A percentile compares a stretch with the other conserved stretches of the same genome.
phyloP scores from a whole-genome alignment of 2,113 vertebrate genomes.

The Notarius lentiginosus region DNA sequence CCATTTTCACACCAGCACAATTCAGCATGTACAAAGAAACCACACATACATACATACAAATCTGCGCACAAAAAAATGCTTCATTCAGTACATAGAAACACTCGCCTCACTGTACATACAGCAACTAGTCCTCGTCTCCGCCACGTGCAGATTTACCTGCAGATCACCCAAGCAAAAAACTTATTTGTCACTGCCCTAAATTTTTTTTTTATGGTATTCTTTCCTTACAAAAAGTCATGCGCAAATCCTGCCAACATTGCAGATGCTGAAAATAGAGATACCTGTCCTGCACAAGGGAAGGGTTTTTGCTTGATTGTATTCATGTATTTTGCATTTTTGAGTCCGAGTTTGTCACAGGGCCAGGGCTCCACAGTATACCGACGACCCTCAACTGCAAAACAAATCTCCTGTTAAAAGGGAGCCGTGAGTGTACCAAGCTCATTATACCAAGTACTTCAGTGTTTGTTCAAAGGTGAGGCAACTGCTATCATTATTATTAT shows the following conservation, averaged over 20 bases:
- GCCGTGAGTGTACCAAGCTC: slow-evolving; percentile 33
- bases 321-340: slow-evolving; percentile 49
- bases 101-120: slow-evolving; percentile 69
- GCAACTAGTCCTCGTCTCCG: slow-evolving; percentile 64
- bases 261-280: slow-evolving; percentile 69
- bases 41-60: slow-evolving; percentile 58
- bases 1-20: slow-evolving; percentile 72
- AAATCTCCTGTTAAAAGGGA: slow-evolving; percentile 24
- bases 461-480: slow-evolving; percentile 44
- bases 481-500: background rate
- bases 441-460: slow-evolving; percentile 66
- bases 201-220: slow-evolving; percentile 65
- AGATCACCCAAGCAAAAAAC: slow-evolving; percentile 60
- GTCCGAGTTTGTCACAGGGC: slow-evolving; percentile 53
- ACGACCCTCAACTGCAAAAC: slow-evolving; percentile 51
- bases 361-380: slow-evolving; percentile 46
- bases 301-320: slow-evolving; percentile 65
- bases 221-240: slow-evolving; percentile 70
- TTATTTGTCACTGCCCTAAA: slow-evolving; percentile 60
- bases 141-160: slow-evolving; percentile 60
- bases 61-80: slow-evolving; percentile 56
- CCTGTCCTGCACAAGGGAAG: slow-evolving; percentile 51
- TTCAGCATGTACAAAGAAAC: slow-evolving; percentile 81
- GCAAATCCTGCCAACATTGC: slow-evolving; percentile 70
- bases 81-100: slow-evolving; percentile 43